phyloP scores from a whole-genome alignment of 1,140 invertebrate species.

The Pogonognathellus flavescens region DNA sequence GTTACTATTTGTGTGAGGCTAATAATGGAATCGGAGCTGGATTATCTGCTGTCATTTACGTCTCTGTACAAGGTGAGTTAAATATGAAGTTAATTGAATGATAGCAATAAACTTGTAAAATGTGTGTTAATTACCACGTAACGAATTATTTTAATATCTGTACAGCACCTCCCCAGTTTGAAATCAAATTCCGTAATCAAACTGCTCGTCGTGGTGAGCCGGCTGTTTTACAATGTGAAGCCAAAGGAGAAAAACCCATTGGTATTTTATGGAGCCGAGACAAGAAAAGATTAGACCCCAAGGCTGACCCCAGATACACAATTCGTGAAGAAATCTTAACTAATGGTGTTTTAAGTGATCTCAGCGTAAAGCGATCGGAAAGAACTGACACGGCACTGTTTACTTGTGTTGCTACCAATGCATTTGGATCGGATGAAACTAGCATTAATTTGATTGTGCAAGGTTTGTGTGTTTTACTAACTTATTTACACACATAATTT shows the following conservation, averaged over 20 bases:
- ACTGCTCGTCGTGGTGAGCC: constrained; percentile 90
- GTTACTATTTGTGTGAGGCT: constrained; percentile 90
- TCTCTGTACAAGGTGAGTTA: constrained; percentile 88
- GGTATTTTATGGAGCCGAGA: constrained; percentile 97
- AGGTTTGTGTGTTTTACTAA: too few species aligned
- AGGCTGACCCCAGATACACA: constrained; percentile 81
- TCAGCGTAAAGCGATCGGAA: constrained; percentile 91
- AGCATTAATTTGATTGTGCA: constrained; percentile 96
- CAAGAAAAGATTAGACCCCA: constrained; percentile 89
- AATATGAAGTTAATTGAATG: background rate
- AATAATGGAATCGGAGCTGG: constrained; percentile 95
- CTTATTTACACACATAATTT: too few species aligned
- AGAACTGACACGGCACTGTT: constrained; percentile 92
- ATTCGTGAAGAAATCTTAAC: constrained; percentile 90
- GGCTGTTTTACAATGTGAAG: constrained; percentile 81
- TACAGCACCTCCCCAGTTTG: constrained; percentile 92
- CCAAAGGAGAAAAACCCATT: constrained; percentile 90
- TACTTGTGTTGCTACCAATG: constrained; percentile 94
- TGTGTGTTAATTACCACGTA: background rate
- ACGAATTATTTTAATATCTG: constrained; percentile 59
- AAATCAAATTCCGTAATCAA: constrained; percentile 91
- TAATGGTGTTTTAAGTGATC: constrained; percentile 87
- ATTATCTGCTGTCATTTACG: constrained; percentile 90
- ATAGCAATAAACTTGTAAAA: background rate
- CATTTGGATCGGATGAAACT: constrained; percentile 94